A percentile compares a stretch with the other conserved stretches of the same genome.
Evolutionary conservation across 2,113 vertebrate genomes (phyloP).

Genomic region (Telmatochromis sp.): DNA sequence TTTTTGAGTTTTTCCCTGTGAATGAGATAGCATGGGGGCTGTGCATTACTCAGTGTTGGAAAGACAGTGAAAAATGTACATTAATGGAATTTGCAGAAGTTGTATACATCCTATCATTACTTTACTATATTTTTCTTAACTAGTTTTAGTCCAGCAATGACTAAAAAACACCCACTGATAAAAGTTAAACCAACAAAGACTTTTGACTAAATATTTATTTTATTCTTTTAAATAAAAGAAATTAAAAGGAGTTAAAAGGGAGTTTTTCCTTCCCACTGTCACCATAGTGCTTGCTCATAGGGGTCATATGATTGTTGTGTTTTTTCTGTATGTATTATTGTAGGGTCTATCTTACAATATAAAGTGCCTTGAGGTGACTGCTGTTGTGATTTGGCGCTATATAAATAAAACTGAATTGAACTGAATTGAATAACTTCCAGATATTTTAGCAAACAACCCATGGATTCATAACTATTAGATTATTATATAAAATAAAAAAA

Average conservation of each 20-base stretch:
- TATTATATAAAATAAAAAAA: not conserved
- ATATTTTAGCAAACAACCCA: not conserved
- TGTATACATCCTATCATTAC: not conserved
- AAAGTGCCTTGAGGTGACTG: not conserved
- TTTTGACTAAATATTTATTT: not conserved
- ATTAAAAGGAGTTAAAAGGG: not conserved
- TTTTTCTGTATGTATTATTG: not conserved
- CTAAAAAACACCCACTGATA: not conserved
- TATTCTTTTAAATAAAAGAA: not conserved
- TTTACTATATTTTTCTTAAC: not conserved
- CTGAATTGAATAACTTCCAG: not conserved
- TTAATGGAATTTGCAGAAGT: not conserved
- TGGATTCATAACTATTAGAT: not conserved
- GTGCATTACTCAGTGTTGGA: not conserved
- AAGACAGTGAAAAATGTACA: not conserved
- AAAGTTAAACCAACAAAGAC: not conserved
- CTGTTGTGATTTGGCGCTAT: not conserved
- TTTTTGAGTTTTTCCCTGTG: not conserved
- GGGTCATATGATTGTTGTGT: accelerated
- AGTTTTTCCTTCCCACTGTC: not conserved
- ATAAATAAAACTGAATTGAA: not conserved
- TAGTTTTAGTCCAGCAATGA: not conserved
- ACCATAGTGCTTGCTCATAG: not conserved
- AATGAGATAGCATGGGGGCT: not conserved
- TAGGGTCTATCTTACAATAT: not conserved